Evolutionary conservation across 2,888 invertebrate genomes (phyloP), one percentile per base, ranked within the genome.

Genomic region (Hydroisotoma schaefferi): DNA sequence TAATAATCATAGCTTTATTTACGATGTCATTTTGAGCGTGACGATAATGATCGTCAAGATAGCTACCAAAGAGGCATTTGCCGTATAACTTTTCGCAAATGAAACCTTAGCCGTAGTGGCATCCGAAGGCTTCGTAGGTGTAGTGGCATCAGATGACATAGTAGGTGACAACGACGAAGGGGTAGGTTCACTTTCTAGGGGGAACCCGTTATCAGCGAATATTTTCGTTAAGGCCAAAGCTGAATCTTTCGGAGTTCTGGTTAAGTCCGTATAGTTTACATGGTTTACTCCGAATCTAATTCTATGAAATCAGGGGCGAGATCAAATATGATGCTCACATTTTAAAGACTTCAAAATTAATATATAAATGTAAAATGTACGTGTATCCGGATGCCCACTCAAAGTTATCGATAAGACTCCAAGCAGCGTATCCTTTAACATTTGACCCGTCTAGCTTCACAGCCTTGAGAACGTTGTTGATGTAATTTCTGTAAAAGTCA

Each of bases 191-290:
- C 40, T 59, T 33, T 8, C 33, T 10, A 33, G 15, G 5, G 63
- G 63, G 43, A 70, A 71, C 27, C 71, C 71, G 54, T 71, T 70
- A 15, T 66, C 56, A 10, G 44, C 37, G 29, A 67, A 56, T 18
- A 72, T 37, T 28, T 59, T 25, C 2, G 61, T 58, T 61, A 74
- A 75, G 67, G 68, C 76, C 29, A 57, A 52, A 10, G 77, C 76
- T 5, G 78, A 78, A 1, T 70, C 73, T 59, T 77, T 78, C 12
- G 62, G 62, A 28, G 59, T 44, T 23, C 65, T 44, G 3, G 54
- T 43, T 18, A 52, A 28, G 28, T 59, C 48, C 15, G 26, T 28
- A 38, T 57, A 59, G 8, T 52, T 27, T 5, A 52, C 51, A 29
- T 56, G 56, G 25, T 58, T n/a, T 8, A 58, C 52, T 25, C 62